Evolutionary conservation across 2,113 vertebrate species (phyloP), one percentile per base, ranked within the genome.

Genomic region (Rhombomys opimus): DNA sequence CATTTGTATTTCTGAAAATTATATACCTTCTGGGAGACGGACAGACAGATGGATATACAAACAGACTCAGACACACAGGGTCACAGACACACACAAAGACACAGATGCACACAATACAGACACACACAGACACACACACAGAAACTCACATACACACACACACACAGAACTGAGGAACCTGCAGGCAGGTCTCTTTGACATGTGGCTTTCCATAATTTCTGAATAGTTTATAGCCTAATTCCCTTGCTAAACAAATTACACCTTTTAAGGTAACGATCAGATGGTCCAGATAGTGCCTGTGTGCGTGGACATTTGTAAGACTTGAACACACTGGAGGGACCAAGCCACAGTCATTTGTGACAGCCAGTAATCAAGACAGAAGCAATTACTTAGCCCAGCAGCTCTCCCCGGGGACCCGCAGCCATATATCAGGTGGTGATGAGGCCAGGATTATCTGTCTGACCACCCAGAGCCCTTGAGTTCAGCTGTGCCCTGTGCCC

Each of bases 231-330:
- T 93, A 94, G 96, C 94, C 96, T 96, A 90, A 97, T 97, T 92
- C 96, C 93, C 95, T 97, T 72, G 1, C 96, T 95, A 96, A 97
- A 96, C 97, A 97, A 97, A 96, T 96, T 96, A 96, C 96, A 96
- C 97, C 96, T 97, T 96, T 97, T 97, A 97, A 96, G 93, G 97
- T 94, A 97, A 97, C 54, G 93, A 97, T 94, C 95, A 91, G 92
- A 91, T 22, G 87, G 93, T 80, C 63, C 52, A n/a, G 97, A 96
- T 82, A 92, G 96, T 15, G 85, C 70, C 87, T 73, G 84, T 54
- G 93, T 1, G 0, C n/a, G 87, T 87, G 97, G 97, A 94, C 90
- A 88, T 97, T 90, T 97, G 92, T 93, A 94, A 96, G 96, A 93
- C 90, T 94, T 95, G 87, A 68, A 95, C 95, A 63, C 86, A 52